A percentile compares a stretch with the other conserved stretches of the same genome.
These are phyloP conservation scores for Trogon melanurus DNA, from an alignment of 2,113 vertebrate genomes.

Conservation along the genomic window DNA sequence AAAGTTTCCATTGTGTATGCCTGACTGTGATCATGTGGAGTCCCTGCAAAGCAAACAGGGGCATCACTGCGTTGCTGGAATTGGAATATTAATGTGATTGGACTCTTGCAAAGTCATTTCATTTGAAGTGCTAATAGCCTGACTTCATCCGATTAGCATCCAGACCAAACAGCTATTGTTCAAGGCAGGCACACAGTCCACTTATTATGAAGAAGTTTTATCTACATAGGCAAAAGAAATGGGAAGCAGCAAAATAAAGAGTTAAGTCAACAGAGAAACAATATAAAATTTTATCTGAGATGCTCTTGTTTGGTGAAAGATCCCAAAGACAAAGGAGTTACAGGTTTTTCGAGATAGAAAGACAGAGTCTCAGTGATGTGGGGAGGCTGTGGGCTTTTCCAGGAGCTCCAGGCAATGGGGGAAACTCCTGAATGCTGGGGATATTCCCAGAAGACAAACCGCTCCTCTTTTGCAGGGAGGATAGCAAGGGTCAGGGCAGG, in stretches of 20 bases:
- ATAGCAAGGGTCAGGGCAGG: background rate
- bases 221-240: background rate
- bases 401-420: background rate
- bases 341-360: background rate
- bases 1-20: background rate
- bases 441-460: background rate
- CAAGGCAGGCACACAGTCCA: background rate
- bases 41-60: background rate
- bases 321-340: conserved; percentile 33
- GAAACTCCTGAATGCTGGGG: background rate
- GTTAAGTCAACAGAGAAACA: background rate
- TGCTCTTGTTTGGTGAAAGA: background rate
- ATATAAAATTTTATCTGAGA: background rate
- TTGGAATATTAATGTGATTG: conserved; percentile 9
- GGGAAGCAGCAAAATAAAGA: background rate
- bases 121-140: conserved; percentile 19
- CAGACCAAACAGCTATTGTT: conserved; percentile 17
- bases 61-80: background rate
- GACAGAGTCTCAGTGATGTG: background rate
- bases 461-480: background rate
- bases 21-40: background rate
- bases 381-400: conserved; percentile 10
- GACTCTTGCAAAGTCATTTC: conserved; percentile 25
- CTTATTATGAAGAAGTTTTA: conserved; percentile 6
- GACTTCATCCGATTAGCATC: conserved; percentile 3